Base-by-base conservation (phyloP, 1,140 invertebrate genomes). In the Hypsibius dujardini region DNA sequence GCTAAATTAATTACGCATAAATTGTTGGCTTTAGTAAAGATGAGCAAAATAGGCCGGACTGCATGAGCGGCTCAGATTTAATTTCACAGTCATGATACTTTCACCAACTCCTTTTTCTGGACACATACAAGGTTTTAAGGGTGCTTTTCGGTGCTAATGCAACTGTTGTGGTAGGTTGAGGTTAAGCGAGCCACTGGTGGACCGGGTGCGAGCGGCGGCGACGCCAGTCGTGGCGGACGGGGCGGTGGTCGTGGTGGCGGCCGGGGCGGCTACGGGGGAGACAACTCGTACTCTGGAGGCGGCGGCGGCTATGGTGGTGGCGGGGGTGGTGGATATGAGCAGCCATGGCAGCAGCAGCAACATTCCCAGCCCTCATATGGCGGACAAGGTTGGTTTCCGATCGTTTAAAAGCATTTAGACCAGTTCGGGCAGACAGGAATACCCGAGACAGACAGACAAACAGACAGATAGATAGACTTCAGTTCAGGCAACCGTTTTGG, bases 161-260 rank as follows among this genome's bases (percentile, higher is more conserved):
- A 67, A 15, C 42, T 15, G 12, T 67, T 12, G 42, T 15, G 12
- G 42, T 67, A 67, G 62, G 62, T 67, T 67, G 62, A 67, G 45
- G 12, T 12, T 12, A 67, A 67, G 62, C 62, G 62, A 42, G 62
- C 62, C 12, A 67, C 62, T 15, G 62, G 12, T 67, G 62, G 62
- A 15, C 12, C 12, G 7, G 62, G 62, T 15, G 62, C 12, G 12
- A 28, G 28, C 28, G 28, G 28, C 28, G 62, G 62, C 7, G 62
- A 67, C 62, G 12, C 62, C 12, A 42, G 62, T 67, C 28, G 28
- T 28, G 28, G 28, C 28, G 12, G 12, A 15, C 12, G 62, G 7
- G 62, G 62, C 45, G 62, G 62, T 42, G 12, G 12, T 67, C 62
- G 62, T 15, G 28, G 62, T 42, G 62, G 62, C 12, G 62, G 62